phyloP scores from a whole-genome alignment of 2,113 vertebrate species.

The Onychostruthus taczanowskii region DNA sequence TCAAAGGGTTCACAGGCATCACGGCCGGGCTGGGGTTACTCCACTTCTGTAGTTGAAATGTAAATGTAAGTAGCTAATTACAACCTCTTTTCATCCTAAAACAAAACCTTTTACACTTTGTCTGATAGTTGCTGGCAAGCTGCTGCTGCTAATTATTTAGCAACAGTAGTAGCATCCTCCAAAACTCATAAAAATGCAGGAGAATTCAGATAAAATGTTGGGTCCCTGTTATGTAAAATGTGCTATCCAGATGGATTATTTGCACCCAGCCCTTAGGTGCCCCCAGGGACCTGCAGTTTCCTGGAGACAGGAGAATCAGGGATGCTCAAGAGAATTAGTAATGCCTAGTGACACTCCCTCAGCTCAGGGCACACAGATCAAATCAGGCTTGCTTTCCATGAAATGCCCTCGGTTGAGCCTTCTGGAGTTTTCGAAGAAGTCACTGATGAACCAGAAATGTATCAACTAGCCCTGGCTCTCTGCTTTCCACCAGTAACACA shows the following conservation, averaged over 20 bases:
- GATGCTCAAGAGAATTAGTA: background rate
- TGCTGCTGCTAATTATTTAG: background rate
- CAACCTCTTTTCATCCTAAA: background rate
- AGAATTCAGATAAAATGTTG: background rate
- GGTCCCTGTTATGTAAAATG: background rate
- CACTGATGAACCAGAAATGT: background rate
- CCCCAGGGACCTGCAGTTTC: background rate
- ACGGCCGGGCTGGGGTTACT: background rate
- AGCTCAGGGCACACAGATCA: background rate
- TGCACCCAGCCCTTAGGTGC: background rate
- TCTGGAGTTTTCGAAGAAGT: background rate
- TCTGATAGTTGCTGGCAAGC: background rate
- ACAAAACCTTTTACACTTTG: background rate
- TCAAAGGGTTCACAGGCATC: background rate
- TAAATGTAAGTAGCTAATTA: background rate
- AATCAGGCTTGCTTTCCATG: background rate
- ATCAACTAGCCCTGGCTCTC: background rate
- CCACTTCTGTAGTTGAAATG: background rate
- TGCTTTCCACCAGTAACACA: background rate
- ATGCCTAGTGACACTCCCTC: background rate
- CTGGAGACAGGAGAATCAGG: background rate
- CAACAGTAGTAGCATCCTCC: background rate
- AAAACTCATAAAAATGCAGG: background rate
- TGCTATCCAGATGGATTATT: background rate
- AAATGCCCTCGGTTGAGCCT: background rate